Evolutionary conservation across 92 coral and sea anemone genomes (phyloP).

Genomic region (Epizoanthus illoricatus): DNA sequence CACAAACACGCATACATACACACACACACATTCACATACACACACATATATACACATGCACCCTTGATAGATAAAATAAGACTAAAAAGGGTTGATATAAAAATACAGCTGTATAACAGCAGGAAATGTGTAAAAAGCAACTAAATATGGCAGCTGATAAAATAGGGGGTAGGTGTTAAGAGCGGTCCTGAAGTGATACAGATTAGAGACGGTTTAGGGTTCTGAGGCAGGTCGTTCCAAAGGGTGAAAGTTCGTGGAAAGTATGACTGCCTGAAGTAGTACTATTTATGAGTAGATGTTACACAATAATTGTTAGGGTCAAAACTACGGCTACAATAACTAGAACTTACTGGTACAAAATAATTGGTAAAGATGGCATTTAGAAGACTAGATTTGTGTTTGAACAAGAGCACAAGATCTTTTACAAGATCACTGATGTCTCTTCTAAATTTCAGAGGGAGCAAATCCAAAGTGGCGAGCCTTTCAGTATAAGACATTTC

Average conservation of each 20-base stretch:
- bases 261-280: slow-evolving; percentile 17
- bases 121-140: neutral
- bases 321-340: neutral
- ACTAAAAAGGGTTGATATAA: neutral
- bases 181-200: neutral
- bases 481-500: slow-evolving; percentile 33
- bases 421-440: slow-evolving; percentile 31
- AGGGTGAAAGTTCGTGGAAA: slow-evolving; percentile 5
- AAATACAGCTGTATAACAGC: neutral
- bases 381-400: slow-evolving; percentile 9
- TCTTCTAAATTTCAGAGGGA: slow-evolving; percentile 39
- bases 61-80: neutral
- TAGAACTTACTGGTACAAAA: slow-evolving; percentile 2
- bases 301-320: neutral
- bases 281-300: neutral
- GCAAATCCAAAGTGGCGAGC: slow-evolving; percentile 27
- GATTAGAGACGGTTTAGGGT: slow-evolving; percentile 5
- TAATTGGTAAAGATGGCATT: neutral
- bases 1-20: too few species aligned
- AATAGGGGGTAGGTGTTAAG: too few species aligned
- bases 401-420: slow-evolving; percentile 22
- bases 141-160: neutral
- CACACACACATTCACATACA: too few species aligned
- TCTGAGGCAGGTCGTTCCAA: slow-evolving; percentile 30
- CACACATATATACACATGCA: too few species aligned